Base-by-base conservation (phyloP, 2,797 vertebrate genomes). In the Arrhamphus sclerolepis region DNA sequence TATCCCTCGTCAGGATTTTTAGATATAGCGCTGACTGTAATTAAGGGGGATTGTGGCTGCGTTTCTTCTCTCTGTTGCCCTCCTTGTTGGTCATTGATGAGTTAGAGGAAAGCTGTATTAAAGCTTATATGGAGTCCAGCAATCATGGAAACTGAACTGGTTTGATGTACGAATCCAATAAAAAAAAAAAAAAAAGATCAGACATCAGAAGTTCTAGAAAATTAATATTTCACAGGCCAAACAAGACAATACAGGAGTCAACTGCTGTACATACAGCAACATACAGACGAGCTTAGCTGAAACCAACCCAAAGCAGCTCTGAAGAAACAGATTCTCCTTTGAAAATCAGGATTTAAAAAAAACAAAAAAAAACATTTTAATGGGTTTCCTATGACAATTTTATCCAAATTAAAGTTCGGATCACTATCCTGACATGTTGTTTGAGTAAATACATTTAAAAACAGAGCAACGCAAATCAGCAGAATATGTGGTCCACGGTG, bases 1-100 rank as follows among this genome's bases (percentile, higher is more conserved):
- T 95, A 93, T 94, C 92, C 73, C 78, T 91, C 83, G 90, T 91
- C 82, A 87, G 81, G 79, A 87, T 85, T 89, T 88, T 89, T 83
- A 84, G 83, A 89, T 90, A 88, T 86, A 86, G 78, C 83, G 76
- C 85, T 89, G 89, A 91, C 89, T 87, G 88, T 92, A 91, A 93
- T 92, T 92, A 92, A 83, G 75, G 71, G 56, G 81, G 89, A 91
- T 89, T 82, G 85, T 88, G 80, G 87, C 83, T 86, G 83, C 82
- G 85, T 82, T 91, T 89, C 84, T 81, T 78, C 81, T 87, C 85
- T 89, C 81, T 58, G 74, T 65, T 84, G 75, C 78, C 61, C 86
- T 87, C 78, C 82, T 83, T 81, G 75, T 77, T 64, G 75, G 63
- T 83, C 89, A 91, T 84, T 71, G 62, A 86, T 90, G 87, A 88